phyloP scores from a whole-genome alignment of 2,888 invertebrate species.

The Hypsopygia costalis region DNA sequence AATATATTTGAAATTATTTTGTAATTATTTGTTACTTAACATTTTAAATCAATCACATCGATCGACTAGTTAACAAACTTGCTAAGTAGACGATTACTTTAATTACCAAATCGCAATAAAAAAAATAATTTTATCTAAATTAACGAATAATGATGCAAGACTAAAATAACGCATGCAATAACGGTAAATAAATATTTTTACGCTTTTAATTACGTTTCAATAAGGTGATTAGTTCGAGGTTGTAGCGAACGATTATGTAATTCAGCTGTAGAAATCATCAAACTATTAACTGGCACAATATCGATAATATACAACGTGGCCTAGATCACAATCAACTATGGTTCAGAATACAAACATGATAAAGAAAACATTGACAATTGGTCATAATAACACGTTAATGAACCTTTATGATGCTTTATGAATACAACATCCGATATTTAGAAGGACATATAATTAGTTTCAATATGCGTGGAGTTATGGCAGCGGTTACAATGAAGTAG shows the following conservation, averaged over 20 bases:
- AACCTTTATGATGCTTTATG: slow-evolving; percentile 14
- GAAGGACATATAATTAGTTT: background rate
- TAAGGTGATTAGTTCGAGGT: too few species aligned
- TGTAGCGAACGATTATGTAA: background rate
- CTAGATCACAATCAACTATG: slow-evolving; percentile 28
- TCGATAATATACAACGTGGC: slow-evolving; percentile 18
- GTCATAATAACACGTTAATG: slow-evolving; percentile 13
- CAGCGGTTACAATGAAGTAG: too few species aligned
- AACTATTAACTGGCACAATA: slow-evolving; percentile 2
- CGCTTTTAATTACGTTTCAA: too few species aligned
- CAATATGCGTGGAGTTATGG: background rate
- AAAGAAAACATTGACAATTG: slow-evolving; percentile 17
- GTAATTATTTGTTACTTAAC: too few species aligned
- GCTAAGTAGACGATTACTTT: too few species aligned
- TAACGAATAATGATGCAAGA: background rate
- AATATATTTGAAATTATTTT: too few species aligned
- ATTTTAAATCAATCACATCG: too few species aligned
- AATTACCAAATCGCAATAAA: slow-evolving; percentile 5
- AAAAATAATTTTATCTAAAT: background rate
- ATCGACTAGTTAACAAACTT: too few species aligned
- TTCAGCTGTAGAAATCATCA: background rate
- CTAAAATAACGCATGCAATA: too few species aligned
- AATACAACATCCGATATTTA: background rate
- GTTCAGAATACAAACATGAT: slow-evolving; percentile 15
- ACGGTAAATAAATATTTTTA: too few species aligned